These are phyloP conservation scores for Galeopterus variegatus DNA, from an alignment of 2,113 vertebrate genomes.

Conservation along the genomic window DNA sequence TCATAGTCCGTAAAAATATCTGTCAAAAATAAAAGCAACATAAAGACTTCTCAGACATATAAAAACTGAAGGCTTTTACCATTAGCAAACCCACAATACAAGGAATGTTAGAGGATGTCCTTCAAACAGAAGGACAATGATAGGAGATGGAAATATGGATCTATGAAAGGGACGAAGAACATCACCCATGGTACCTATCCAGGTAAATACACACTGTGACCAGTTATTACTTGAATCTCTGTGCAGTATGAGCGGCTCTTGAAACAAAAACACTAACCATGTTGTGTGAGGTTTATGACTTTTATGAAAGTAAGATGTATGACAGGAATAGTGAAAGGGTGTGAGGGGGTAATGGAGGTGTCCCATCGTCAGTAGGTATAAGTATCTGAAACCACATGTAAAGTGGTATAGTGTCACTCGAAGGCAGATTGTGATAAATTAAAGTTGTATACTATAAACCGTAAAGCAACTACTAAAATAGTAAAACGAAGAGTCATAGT, in stretches of 20 bases:
- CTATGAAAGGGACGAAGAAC: background rate
- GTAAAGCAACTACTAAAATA: background rate
- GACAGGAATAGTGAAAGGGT: background rate
- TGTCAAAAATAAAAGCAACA: background rate
- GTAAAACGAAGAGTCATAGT: background rate
- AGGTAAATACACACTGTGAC: background rate
- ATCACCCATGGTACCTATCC: no score
- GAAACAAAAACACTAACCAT: background rate
- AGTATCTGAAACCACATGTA: background rate
- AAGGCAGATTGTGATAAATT: background rate
- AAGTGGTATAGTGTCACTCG: background rate
- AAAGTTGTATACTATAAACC: background rate
- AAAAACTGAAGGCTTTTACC: background rate
- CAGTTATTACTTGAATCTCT: background rate
- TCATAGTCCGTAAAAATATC: background rate
- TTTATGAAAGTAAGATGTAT: background rate
- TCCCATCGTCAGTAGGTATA: background rate
- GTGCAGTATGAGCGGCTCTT: background rate
- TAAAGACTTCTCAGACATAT: background rate
- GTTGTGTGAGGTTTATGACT: background rate
- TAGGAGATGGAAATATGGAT: background rate
- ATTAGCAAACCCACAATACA: background rate
- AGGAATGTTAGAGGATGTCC: background rate
- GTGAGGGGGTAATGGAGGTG: background rate
- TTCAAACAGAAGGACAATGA: background rate